phyloP scores from a whole-genome alignment of 2,888 invertebrate genomes.

The Xanthia togata region DNA sequence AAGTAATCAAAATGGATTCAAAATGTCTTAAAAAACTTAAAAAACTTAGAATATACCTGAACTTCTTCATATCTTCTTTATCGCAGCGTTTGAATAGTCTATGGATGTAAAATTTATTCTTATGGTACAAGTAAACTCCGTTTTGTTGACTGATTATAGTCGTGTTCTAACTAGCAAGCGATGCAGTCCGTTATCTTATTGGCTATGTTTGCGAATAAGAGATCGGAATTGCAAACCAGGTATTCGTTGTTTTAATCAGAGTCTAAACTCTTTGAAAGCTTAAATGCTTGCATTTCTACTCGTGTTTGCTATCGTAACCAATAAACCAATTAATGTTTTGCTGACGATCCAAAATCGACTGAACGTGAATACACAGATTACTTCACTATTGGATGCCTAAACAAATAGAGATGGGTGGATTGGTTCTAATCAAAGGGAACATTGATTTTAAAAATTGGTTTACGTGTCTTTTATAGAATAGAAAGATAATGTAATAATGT shows the following conservation, averaged over 20 bases:
- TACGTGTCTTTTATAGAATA: too few relatives aligned
- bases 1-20: too few relatives aligned
- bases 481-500: too few relatives aligned
- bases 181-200: neutral
- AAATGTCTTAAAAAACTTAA: too few relatives aligned
- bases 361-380: neutral
- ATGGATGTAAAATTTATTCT: neutral
- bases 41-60: too few relatives aligned
- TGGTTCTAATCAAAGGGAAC: too few relatives aligned
- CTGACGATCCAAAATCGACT: neutral
- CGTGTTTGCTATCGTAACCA: neutral
- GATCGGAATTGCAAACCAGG: neutral
- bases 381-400: neutral
- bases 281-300: neutral
- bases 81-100: too few relatives aligned
- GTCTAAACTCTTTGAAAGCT: neutral
- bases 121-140: neutral
- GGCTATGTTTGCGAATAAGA: neutral
- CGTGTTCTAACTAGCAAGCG: neutral
- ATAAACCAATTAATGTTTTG: neutral
- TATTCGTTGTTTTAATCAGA: neutral
- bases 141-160: neutral
- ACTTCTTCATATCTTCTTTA: too few relatives aligned
- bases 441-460: too few relatives aligned
- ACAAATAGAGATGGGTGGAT: too few relatives aligned